Conservation (phyloP, 2,113 vertebrate species). For the Phasianus colchicus region DNA sequence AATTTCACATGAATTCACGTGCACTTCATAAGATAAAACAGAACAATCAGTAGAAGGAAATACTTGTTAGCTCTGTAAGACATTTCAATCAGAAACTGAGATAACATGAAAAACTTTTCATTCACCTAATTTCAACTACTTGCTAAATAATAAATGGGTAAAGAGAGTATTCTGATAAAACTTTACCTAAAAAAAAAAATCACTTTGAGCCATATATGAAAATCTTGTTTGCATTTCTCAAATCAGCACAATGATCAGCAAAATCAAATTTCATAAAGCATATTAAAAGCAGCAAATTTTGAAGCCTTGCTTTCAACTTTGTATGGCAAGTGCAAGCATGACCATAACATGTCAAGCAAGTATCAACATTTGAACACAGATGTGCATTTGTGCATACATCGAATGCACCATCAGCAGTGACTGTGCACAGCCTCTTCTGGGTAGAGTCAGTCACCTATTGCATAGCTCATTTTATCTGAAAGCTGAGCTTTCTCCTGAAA, state of each 20-base stretch:
- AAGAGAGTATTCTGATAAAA: neutral
- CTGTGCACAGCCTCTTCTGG: conserved; percentile 13
- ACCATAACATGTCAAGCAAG: neutral
- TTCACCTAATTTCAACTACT: neutral
- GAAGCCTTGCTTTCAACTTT: neutral
- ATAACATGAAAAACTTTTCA: neutral
- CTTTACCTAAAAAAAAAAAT: neutral
- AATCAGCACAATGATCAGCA: neutral
- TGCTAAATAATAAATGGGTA: neutral
- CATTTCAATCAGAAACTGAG: neutral
- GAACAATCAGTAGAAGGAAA: conserved; percentile 2
- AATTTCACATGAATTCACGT: neutral
- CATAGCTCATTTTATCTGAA: conserved; percentile 8
- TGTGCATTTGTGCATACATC: neutral
- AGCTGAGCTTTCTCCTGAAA: conserved; percentile 5
- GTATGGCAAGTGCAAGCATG: neutral
- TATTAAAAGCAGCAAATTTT: neutral
- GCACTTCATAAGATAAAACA: neutral
- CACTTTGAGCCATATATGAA: neutral
- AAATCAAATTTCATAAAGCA: neutral
- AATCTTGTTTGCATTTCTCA: neutral
- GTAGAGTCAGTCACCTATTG: conserved; percentile 36
- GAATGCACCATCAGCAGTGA: neutral
- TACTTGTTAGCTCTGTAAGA: neutral
- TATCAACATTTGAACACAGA: neutral